phyloP scores from a whole-genome alignment of 1,140 invertebrate genomes.

The Schlechtendalia chinensis region DNA sequence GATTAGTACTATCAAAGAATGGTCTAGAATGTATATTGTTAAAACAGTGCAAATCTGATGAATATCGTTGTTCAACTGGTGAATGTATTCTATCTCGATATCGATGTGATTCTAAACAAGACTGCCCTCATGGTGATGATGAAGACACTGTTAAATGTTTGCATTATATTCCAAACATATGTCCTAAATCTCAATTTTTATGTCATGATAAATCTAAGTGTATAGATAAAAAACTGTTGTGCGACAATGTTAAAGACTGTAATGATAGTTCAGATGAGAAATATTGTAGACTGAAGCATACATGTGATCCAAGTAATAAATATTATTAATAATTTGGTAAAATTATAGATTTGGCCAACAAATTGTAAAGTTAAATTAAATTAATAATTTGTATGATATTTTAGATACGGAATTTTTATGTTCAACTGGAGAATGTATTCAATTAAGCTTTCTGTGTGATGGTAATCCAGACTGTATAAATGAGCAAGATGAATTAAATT shows the following conservation, averaged over 20 bases:
- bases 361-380: too few species aligned
- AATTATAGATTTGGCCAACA: not conserved
- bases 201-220: constrained; percentile 61
- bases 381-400: not conserved
- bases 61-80: constrained; percentile 54
- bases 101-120: constrained; percentile 62
- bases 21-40: constrained; percentile 59
- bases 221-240: constrained; percentile 51
- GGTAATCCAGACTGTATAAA: constrained; percentile 61
- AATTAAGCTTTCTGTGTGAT: constrained; percentile 61
- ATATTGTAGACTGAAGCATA: not conserved
- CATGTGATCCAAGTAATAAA: constrained; percentile 33
- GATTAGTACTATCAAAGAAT: constrained; percentile 59
- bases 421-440: constrained; percentile 61
- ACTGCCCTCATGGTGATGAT: constrained; percentile 65
- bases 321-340: not conserved
- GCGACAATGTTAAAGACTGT: constrained; percentile 53
- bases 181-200: constrained; percentile 60
- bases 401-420: constrained; percentile 57
- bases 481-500: constrained; percentile 70
- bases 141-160: constrained; percentile 58
- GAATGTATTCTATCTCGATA: constrained; percentile 53
- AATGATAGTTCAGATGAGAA: constrained; percentile 54
- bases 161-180: constrained; percentile 52
- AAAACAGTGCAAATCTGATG: constrained; percentile 51